Evolutionary conservation across 2,113 vertebrate genomes (phyloP), one percentile per base, ranked within the genome.

Genomic region (Ahaetulla prasina): DNA sequence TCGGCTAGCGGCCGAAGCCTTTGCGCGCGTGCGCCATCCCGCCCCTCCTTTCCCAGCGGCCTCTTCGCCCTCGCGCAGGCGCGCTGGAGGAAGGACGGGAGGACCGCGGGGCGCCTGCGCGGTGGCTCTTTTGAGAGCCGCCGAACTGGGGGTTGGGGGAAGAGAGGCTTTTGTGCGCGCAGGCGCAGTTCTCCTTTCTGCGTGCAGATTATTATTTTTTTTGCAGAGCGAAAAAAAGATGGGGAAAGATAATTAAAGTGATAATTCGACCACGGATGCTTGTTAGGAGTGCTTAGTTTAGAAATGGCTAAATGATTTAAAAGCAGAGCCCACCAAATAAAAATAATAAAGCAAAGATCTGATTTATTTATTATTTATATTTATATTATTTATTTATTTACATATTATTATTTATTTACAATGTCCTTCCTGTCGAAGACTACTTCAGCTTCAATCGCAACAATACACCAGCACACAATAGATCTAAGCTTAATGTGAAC

Each of bases 1-100:
- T 95, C 95, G 90, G 86, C 96, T 96, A 96, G 96, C 88, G 45
- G 45, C 92, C 92, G 94, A 91, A 80, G 91, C 85, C 88, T 3
- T 35, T 57, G 45, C 23, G 91, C 96, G 96, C 95, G 86, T 96
- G 97, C 96, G 96, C 95, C 39, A 43, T 12, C 60, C 94, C 95
- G 54, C 95, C 95, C 91, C 91, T 22, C 39, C 22, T 43, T 3
- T 23, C 89, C 88, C 25, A 90, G 85, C 93, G 87, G n/a, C 54
- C 93, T 55, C 43, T 22, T 60, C 53, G 7, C 60, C 11, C 14
- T 7, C 0, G 91, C 94, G 94, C 96, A 95, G 63, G 91, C 95
- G 95, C 50, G 0, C 14, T 3, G 57, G 7, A 2, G 25, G 2
- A 2, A 7, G 0, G 0, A 10, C 0, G 43, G 4, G 23, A 25